Evolutionary conservation across 2,888 invertebrate genomes (phyloP).

Genomic region (Lithophane leautieri): DNA sequence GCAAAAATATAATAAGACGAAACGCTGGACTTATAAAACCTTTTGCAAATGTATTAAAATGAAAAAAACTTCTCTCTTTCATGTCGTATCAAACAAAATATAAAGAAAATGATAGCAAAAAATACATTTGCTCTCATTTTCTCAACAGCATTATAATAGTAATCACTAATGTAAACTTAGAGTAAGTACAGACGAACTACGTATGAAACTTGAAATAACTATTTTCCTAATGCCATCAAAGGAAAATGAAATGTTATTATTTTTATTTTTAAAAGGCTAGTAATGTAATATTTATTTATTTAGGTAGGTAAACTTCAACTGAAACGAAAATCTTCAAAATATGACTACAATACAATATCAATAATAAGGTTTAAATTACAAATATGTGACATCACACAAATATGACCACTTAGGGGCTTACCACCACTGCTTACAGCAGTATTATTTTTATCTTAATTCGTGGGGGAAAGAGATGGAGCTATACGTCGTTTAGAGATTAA

Average conservation of each 20-base stretch:
- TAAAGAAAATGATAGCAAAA: neutral
- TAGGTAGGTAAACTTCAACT: no score
- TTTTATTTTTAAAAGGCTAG: neutral
- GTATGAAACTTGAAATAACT: slow-evolving; percentile 2
- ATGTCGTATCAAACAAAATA: neutral
- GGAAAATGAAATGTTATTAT: slow-evolving; percentile 20
- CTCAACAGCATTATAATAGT: neutral
- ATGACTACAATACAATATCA: no score
- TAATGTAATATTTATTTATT: no score
- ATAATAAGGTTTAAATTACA: no score
- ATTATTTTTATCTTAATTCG: no score
- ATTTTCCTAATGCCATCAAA: slow-evolving; percentile 16
- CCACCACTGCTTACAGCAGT: no score
- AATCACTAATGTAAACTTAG: slow-evolving; percentile 6
- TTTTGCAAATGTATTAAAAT: neutral
- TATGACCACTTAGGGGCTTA: no score
- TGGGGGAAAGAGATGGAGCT: no score
- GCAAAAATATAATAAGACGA: no score
- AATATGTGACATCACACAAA: no score
- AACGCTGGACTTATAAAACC: neutral
- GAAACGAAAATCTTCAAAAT: no score
- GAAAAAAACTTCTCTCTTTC: neutral
- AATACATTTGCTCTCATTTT: slow-evolving; percentile 10
- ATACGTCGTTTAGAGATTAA: no score
- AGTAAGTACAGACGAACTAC: neutral